Percentiles rank a stretch among this genome's conserved stretches.
phyloP scores from a whole-genome alignment of 2,113 vertebrate species.

The Apus apus region DNA sequence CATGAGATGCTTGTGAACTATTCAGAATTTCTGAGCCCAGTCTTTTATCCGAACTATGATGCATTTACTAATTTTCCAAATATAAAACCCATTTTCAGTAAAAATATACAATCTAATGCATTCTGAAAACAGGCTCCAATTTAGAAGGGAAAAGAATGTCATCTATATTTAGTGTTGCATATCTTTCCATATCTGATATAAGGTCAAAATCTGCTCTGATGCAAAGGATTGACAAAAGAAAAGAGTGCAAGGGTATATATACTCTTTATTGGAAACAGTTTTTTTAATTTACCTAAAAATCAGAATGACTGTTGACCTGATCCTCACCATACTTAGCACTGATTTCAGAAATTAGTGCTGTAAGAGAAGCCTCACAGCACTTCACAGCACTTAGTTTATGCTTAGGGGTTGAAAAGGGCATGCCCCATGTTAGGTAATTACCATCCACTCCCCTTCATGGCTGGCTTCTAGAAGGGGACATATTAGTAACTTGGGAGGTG shows the following conservation, averaged over 20 bases:
- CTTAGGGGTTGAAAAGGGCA: not conserved
- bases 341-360: not conserved
- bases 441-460: too few relatives aligned
- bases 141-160: not conserved
- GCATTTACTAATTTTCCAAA: not conserved
- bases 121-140: not conserved
- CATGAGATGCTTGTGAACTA: not conserved
- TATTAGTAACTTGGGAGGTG: not conserved
- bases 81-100: not conserved
- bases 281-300: conserved; percentile 23
- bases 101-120: not conserved
- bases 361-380: not conserved
- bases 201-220: conserved; percentile 6
- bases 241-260: not conserved
- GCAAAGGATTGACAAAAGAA: not conserved
- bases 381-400: not conserved
- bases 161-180: conserved; percentile 45
- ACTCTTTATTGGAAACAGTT: not conserved
- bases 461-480: not conserved
- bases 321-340: not conserved
- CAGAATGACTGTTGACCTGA: not conserved
- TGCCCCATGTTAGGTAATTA: not conserved
- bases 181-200: conserved; percentile 9
- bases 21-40: not conserved
- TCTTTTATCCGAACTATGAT: not conserved